Conservation (phyloP, 1,140 invertebrate species). For the Parasteatoda tepidariorum region DNA sequence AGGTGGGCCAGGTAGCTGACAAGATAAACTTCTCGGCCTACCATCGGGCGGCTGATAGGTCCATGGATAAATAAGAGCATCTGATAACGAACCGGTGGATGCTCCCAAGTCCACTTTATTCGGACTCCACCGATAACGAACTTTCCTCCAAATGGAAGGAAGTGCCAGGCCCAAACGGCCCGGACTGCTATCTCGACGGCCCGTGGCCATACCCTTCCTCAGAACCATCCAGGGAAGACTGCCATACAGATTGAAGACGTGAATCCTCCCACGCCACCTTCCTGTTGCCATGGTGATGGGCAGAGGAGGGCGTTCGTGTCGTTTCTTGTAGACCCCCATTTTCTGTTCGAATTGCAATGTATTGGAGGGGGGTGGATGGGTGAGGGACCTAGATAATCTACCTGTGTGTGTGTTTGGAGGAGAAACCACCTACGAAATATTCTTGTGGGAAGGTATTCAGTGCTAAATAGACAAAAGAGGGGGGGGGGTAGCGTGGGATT, state of each 20-base stretch:
- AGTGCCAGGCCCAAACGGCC: slow-evolving; percentile 43
- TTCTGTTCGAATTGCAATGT: no score
- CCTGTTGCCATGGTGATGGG: slow-evolving; percentile 12
- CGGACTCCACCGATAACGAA: slow-evolving; percentile 41
- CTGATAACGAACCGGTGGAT: slow-evolving; percentile 34
- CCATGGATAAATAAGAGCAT: slow-evolving; percentile 40
- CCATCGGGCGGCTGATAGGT: slow-evolving; percentile 18
- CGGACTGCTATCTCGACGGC: slow-evolving; percentile 49
- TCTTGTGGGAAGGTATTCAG: no score
- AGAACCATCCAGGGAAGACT: background rate
- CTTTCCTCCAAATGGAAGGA: slow-evolving; percentile 48
- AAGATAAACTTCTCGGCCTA: slow-evolving; percentile 48
- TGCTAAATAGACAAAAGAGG: no score
- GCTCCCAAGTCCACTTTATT: slow-evolving; percentile 44
- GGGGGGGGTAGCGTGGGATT: no score
- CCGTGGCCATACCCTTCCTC: slow-evolving; percentile 25
- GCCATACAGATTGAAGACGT: background rate
- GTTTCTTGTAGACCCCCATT: background rate
- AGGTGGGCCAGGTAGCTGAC: slow-evolving; percentile 49
- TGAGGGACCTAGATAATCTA: no score
- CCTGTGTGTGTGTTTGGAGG: no score
- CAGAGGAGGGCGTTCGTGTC: slow-evolving; percentile 7
- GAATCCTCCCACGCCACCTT: slow-evolving; percentile 22
- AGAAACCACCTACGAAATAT: no score
- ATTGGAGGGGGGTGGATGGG: background rate